Evolutionary conservation across 1,140 invertebrate genomes (phyloP), one percentile per base, ranked within the genome.

Genomic region (Sycophila sp.): DNA sequence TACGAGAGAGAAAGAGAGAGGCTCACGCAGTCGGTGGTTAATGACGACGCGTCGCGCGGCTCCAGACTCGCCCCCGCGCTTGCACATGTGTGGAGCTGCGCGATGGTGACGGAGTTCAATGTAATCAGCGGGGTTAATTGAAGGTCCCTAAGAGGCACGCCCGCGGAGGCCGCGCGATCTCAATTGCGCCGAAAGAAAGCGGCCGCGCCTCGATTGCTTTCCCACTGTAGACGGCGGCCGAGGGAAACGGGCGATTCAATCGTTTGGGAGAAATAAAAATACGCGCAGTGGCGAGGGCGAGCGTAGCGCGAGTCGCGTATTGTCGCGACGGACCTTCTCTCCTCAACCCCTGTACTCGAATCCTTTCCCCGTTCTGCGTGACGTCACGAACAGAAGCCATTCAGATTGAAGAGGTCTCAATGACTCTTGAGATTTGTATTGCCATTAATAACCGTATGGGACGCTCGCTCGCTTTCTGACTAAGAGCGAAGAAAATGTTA

Each of bases 381-480:
- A 84, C 83, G 83, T 85, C 83, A 85, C 79, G 78, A 81, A 78
- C 83, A 86, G 83, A 85, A 86, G 82, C 81, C 80, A 85, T 85
- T 86, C 83, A 85, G 76, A 85, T 86, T 86, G 83, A 85, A 86
- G 84, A 82, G 81, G 77, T 64, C 79, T 84, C 85, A 79, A 85
- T 85, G 84, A 85, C 84, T 85, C 84, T 86, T 67, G 78, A 86
- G 79, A 86, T 85, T 83, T 84, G 79, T 84, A 86, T 86, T 85
- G 79, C 84, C 82, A 85, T 86, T 86, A 85, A 85, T 86, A 85
- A 86, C 79, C 80, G 81, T 76, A 77, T 73, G 71, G 76, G 80
- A 77, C 60, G 68, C 71, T 45, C 22, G 22, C 22, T 38, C 19
- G 15, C 24, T n/a, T n/a, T n/a, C 15, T 19, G 6, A 10, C 6